Base-by-base conservation (phyloP, 2,888 invertebrate species). In the Orthosia gothica region DNA sequence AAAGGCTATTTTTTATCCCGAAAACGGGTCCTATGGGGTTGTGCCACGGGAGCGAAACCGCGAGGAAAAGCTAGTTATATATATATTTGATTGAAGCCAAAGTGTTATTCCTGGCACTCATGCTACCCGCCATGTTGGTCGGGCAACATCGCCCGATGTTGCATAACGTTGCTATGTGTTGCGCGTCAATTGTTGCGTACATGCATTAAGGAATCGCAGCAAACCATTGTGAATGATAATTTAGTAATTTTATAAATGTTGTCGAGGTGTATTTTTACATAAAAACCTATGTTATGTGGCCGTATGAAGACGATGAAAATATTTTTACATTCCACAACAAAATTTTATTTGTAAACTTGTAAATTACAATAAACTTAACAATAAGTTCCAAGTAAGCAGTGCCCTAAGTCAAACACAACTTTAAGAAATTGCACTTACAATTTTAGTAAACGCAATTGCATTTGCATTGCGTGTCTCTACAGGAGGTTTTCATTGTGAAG, bases 321-420 rank as follows among this genome's bases (percentile, higher is more conserved):
- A 9, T 20, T 50, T 50, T 20, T 15, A 2, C 16, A 32, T 9
- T 40, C 40, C 40, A 40, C 40, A 40, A 9, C 40, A 40, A 1
- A 40, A 40, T 9, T 40, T 40, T n/a, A n/a, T n/a, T n/a, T 9
- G 7, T 40, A 1, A 40, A 40, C 40, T 40, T 40, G 40, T 40
- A 9, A 40, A 40, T 40, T 40, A 40, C 40, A 40, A 40, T 40
- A 40, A 50, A 50, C 13, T 40, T 50, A 13, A 50, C 49, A 50
- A 65, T 20, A 68, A 15, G 67, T 69, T 69, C 23, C 20, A 50
- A 66, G 15, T 18, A 13, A 50, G 13, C 20, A 32, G 20, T 40
- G 66, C 18, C 13, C 2, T 15, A 20, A 66, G 66, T 50, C 3
- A 52, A 23, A 23, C 18, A 32, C 9, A 50, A 0, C 16, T 49